Percentiles rank a stretch among this genome's conserved stretches.
These are phyloP conservation scores for Cylas formicarius DNA, from an alignment of 1,140 invertebrate genomes.

Conservation along the genomic window DNA sequence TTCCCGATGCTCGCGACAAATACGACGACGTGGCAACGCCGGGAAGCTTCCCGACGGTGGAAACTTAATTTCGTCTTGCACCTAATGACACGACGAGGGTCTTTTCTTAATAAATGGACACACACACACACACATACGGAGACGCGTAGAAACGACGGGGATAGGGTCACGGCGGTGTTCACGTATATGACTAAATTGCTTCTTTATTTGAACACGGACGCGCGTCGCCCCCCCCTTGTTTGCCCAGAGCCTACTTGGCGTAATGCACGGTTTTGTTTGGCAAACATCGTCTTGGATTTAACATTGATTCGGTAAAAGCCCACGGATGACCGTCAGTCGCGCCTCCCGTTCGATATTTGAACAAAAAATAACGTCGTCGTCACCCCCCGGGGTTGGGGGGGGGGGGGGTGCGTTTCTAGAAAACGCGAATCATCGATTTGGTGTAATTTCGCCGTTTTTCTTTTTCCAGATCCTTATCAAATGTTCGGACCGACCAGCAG, in stretches of 20 bases:
- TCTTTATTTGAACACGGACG: constrained; percentile 25
- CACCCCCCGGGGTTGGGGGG: too few species aligned
- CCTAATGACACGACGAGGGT: neutral
- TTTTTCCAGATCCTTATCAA: constrained; percentile 87
- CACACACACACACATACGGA: neutral
- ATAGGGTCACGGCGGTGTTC: constrained; percentile 8
- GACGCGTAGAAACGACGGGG: neutral
- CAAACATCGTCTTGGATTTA: constrained; percentile 22
- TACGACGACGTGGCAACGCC: too few species aligned
- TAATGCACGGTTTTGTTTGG: constrained; percentile 30
- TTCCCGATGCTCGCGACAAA: too few species aligned
- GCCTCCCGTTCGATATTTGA: neutral
- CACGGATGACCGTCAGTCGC: neutral
- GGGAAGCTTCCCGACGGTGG: neutral
- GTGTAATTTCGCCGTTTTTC: constrained; percentile 33
- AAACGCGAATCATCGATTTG: constrained; percentile 30
- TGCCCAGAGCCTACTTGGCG: constrained; percentile 28
- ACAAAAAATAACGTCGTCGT: too few species aligned
- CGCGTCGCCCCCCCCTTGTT: constrained; percentile 16
- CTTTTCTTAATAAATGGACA: constrained; percentile 18
- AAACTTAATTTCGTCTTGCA: neutral
- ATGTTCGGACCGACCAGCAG: constrained; percentile 93
- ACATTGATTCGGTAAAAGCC: constrained; percentile 24
- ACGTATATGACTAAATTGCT: constrained; percentile 23
- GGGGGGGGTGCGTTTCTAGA: neutral